Evolutionary conservation across 2,113 vertebrate genomes (phyloP), one percentile per base, ranked within the genome.

Genomic region (Scatophagus argus): DNA sequence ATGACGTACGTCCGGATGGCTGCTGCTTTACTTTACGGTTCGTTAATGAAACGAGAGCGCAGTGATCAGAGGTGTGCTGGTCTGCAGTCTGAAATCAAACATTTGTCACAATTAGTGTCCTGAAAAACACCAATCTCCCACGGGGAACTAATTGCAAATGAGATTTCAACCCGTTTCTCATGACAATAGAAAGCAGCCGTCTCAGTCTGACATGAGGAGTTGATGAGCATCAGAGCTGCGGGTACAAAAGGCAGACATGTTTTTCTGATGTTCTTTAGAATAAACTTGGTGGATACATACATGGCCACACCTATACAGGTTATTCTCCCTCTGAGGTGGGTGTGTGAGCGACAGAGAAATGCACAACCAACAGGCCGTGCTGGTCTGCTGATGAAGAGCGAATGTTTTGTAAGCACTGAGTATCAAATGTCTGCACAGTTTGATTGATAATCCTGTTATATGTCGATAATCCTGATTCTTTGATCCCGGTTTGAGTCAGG

Each of bases 241-340:
- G 23, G 54, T n/a, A n/a, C 27, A 21, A 49, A 29, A 65, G 9
- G 3, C 56, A 34, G 6, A 43, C 4, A 14, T 2, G 21, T 46
- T 39, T 43, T 6, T 38, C 10, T 17, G 1, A 38, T 62, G 32
- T 75, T 64, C 16, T 74, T 46, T 32, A 36, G 55, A 66, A 64
- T 46, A 51, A 66, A 49, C 27, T 29, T 0, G 51, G 64, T 80
- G 72, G 62, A 52, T 47, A 76, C 27, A 44, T 38, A 14, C 44
- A 51, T 11, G 39, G 54, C 73, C 89, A 79, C 87, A 81, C 89
- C 87, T 74, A 89, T 71, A 89, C 87, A 65, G 90, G 91, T 92
- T 91, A 11, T 62, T 73, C 74, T 81, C 75, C 74, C 74, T 80
- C 31, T 17, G 23, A 46, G 54, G 14, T 21, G 55, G 65, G 83